phyloP scores from a whole-genome alignment of 2,888 invertebrate genomes.

The Cantharis nigra region DNA sequence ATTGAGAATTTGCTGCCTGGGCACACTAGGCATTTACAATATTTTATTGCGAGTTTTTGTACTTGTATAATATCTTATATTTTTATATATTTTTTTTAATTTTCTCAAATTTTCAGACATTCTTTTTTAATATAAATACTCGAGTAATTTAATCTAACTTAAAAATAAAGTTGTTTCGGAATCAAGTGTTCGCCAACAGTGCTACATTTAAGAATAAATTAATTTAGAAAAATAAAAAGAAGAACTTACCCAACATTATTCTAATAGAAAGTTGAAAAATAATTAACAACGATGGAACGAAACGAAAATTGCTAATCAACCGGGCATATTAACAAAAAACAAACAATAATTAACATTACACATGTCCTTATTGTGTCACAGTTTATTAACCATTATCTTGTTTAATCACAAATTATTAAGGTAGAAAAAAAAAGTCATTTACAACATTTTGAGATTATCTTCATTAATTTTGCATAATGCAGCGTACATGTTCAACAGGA shows the following conservation, averaged over 20 bases:
- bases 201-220: neutral
- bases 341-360: slow-evolving; percentile 1
- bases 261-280: neutral
- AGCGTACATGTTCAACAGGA: slow-evolving; percentile 19
- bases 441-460: slow-evolving; percentile 6
- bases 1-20: neutral
- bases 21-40: too few species aligned
- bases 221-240: neutral
- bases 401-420: slow-evolving; percentile 7
- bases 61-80: too few species aligned
- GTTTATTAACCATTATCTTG: slow-evolving; percentile 8
- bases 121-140: too few species aligned
- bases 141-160: neutral
- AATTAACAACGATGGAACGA: neutral
- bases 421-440: neutral
- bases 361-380: slow-evolving; percentile 11
- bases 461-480: slow-evolving; percentile 13
- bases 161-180: neutral
- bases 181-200: neutral
- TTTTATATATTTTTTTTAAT: too few species aligned
- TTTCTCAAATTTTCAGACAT: too few species aligned
- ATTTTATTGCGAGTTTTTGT: too few species aligned
- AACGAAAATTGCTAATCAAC: slow-evolving; percentile 5
- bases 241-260: slow-evolving; percentile 13
- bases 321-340: slow-evolving; percentile 12